Evolutionary conservation across 2,888 invertebrate genomes (phyloP), one percentile per base, ranked within the genome.

Genomic region (Acanthoscelides obtectus): DNA sequence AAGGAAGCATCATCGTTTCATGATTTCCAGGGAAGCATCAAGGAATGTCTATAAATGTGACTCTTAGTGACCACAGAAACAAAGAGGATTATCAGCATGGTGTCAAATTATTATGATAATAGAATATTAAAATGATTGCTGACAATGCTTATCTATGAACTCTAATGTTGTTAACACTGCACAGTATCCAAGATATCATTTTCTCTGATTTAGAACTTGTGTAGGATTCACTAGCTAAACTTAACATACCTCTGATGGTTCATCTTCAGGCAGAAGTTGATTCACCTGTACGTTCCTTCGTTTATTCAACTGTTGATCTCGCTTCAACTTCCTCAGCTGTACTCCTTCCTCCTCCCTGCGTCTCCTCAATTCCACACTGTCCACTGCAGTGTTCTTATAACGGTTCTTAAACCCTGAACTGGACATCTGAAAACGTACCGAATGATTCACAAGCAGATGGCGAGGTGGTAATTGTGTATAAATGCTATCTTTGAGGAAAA

Each of bases 291-390:
- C 96, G 90, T 98, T 97, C 79, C 98, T 89, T 72, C 96, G 88
- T 86, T 98, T 98, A 76, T 94, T 95, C 64, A 98, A 87, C 85
- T 98, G 98, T 83, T 97, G 96, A 85, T 98, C 98, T 75, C 98
- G 88, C 86, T 98, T 98, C 81, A 96, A 96, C 88, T 98, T 98
- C 70, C 98, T 88, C 69, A 99, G 88, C 83, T 98, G 98, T 25
- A 99, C 94, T 22, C 98, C 98, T 85, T 98, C 98, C 82, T 99
- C 98, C 85, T 98, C 98, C 66, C 98, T 89, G 65, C 98, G 88
- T 70, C 98, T 90, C 69, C 98, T 90, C 80, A 98, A 88, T 86
- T 98, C 98, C 77, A 97, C 94, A 3, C 96, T 94, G 86, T 97
- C 97, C 79, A 97, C 87, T 0, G 95, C 96, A 76, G 92, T 91